Conservation (phyloP, 2,888 invertebrate species). For the Ophion ventricosus region DNA sequence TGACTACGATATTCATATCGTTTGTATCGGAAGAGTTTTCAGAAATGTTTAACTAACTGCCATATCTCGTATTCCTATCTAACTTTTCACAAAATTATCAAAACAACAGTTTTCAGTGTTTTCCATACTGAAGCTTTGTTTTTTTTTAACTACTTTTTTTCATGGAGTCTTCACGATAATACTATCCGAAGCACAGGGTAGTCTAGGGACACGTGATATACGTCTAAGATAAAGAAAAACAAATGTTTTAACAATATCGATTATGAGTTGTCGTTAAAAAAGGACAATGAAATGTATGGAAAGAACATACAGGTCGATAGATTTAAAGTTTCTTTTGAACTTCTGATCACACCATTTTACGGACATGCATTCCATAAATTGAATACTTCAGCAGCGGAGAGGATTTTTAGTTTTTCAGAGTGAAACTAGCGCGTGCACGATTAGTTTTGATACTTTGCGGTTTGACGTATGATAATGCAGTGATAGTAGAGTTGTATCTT, state of each 20-base stretch:
- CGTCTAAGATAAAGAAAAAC: conserved; percentile 62
- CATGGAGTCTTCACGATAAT: conserved; percentile 42
- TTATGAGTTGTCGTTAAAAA: conserved; percentile 28
- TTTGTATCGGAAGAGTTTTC: conserved; percentile 66
- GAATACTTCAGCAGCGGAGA: conserved; percentile 8
- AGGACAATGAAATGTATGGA: conserved; percentile 14
- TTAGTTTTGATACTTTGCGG: conserved; percentile 24
- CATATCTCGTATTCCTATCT: conserved; percentile 67
- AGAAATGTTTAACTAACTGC: conserved; percentile 66
- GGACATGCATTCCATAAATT: conserved; percentile 14
- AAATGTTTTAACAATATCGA: conserved; percentile 49
- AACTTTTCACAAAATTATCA: conserved; percentile 26
- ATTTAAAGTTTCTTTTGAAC: conserved; percentile 13
- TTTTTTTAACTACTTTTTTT: conserved; percentile 24
- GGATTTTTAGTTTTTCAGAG: conserved; percentile 16
- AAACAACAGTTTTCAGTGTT: not conserved
- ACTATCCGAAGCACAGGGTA: conserved; percentile 76
- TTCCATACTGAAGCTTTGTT: not conserved
- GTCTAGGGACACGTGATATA: conserved; percentile 69
- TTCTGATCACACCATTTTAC: conserved; percentile 10
- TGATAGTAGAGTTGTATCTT: not conserved
- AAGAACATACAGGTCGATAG: conserved; percentile 35
- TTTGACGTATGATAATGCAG: not conserved
- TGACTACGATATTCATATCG: conserved; percentile 41
- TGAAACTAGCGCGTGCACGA: conserved; percentile 8